Evolutionary conservation across 2,888 invertebrate genomes (phyloP), one percentile per base, ranked within the genome.

Genomic region (Drosophila greeni): DNA sequence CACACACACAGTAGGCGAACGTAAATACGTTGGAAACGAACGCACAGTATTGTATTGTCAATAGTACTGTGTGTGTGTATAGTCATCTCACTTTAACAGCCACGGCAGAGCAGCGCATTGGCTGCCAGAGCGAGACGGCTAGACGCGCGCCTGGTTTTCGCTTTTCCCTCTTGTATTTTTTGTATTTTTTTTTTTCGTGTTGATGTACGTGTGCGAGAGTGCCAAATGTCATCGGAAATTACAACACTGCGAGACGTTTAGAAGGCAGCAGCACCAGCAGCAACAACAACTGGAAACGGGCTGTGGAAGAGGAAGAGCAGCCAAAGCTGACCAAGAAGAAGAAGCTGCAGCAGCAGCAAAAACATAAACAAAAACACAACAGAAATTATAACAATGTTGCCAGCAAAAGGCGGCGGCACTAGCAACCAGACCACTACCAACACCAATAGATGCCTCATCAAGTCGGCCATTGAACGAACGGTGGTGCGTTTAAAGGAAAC

Each of bases 381-480:
- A n/a, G n/a, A 31, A 54, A 37, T 18, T 31, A 23, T 8, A 23
- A 55, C 24, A 59, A 78, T 82, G 84, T 75, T 72, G 49, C 67
- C 77, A 62, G 72, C 65, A 82, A 84, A 61, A 36, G 65, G 43
- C 53, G 37, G 20, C 37, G 48, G 37, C 20, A 20, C 20, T 42
- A 47, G 12, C 54, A 52, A 47, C 66, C 48, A 36, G n/a, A 53
- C 47, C n/a, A 67, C 29, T 26, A 56, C 68, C 16, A 53, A 47
- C 24, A 47, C 64, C 49, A 74, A 77, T 55, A 73, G 61, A 77
- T 66, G 64, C 62, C 57, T 59, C 56, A 66, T 78, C 48, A 60
- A 67, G 33, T 43, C 67, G 23, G 49, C 67, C 31, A 67, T 67
- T n/a, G 67, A 67, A 39, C 48, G 61, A 24, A 64, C 56, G 40